These are phyloP conservation scores for Cossypha niveicapilla DNA, from an alignment of 2,797 vertebrate species.

Conservation along the genomic window DNA sequence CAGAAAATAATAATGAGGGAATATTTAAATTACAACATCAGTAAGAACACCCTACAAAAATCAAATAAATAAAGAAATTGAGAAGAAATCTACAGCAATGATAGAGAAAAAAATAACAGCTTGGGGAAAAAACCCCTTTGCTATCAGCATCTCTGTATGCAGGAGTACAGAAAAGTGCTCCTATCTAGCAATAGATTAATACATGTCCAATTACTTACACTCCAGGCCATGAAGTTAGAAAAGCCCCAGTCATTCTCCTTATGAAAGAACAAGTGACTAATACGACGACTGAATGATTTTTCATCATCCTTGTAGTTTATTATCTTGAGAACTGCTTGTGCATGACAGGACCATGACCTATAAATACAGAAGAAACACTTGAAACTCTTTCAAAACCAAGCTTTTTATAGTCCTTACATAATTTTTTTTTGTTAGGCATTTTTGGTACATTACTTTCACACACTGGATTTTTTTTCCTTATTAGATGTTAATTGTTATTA, in stretches of 20 bases:
- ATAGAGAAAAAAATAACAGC: not conserved
- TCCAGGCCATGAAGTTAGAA: constrained; percentile 99
- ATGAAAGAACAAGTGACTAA: constrained; percentile 99
- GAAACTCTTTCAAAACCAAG: not conserved
- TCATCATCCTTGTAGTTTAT: constrained; percentile 99
- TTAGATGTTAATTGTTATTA: not conserved
- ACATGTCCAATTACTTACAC: constrained; percentile 81
- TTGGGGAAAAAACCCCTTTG: fast-evolving
- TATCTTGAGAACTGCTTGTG: constrained; percentile 99
- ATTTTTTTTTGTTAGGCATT: not conserved
- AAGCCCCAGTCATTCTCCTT: constrained; percentile 99
- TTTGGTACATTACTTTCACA: not conserved
- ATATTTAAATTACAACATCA: not conserved
- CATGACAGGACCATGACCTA: constrained; percentile 99
- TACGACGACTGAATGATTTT: constrained; percentile 97
- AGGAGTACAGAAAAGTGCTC: not conserved
- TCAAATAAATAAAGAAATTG: not conserved
- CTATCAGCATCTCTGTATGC: not conserved
- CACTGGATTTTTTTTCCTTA: not conserved
- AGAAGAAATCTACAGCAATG: not conserved
- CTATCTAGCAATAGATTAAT: not conserved
- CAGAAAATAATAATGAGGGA: not conserved
- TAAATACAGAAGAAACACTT: constrained; percentile 35
- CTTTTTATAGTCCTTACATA: not conserved
- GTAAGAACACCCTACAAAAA: not conserved